A percentile compares a stretch with the other conserved stretches of the same genome.
phyloP scores from a whole-genome alignment of 1,140 invertebrate genomes.

The Lethocerus indicus region DNA sequence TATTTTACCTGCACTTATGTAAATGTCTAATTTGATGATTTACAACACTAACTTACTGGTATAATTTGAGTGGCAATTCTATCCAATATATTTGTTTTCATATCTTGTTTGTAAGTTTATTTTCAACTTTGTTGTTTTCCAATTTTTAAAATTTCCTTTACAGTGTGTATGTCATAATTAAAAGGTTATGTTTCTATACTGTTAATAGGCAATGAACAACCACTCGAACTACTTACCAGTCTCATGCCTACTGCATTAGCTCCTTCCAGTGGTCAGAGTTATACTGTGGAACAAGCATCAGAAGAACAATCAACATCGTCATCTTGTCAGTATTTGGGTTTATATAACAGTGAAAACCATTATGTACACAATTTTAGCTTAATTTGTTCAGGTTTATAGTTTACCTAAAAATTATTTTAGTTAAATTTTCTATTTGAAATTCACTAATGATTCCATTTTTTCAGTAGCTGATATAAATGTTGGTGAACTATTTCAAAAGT shows the following conservation, averaged over 20 bases:
- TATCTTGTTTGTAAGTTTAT: no score
- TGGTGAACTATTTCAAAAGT: constrained; percentile 62
- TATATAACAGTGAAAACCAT: neutral
- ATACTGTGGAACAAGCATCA: constrained; percentile 17
- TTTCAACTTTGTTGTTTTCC: no score
- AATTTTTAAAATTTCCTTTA: no score
- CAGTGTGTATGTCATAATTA: no score
- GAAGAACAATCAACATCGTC: constrained; percentile 29
- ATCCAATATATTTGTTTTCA: no score
- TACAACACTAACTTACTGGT: no score
- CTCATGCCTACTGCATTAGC: constrained; percentile 32
- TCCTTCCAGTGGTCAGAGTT: constrained; percentile 17
- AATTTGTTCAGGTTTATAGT: neutral
- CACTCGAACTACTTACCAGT: constrained; percentile 41
- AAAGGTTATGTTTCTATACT: no score
- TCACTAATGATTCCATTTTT: neutral
- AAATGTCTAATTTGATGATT: no score
- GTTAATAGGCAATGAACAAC: constrained; percentile 4
- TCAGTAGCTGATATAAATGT: constrained; percentile 39
- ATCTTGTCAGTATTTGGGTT: constrained; percentile 21
- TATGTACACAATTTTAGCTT: neutral
- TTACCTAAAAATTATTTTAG: no score
- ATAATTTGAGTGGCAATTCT: no score
- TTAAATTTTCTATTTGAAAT: neutral
- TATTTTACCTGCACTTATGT: no score